Evolutionary conservation across 2,888 invertebrate species (phyloP).

Genomic region (Agrilus mali): DNA sequence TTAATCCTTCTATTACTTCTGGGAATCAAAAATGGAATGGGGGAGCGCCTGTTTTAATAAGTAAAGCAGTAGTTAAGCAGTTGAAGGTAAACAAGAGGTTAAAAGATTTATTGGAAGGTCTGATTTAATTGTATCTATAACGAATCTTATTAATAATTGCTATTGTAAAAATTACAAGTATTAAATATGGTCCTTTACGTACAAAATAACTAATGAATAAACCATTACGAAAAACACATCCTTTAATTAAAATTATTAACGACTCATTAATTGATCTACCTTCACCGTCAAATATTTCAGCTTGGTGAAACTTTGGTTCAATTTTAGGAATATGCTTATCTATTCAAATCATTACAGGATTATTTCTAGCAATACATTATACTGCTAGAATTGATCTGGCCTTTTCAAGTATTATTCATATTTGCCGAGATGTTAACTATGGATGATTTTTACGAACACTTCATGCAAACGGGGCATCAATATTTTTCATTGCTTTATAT

Average conservation of each 20-base stretch:
- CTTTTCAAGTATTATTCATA: constrained; percentile 54
- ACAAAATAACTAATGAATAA: constrained; percentile 34
- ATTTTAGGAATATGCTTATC: constrained; percentile 48
- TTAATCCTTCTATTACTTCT: too few species aligned
- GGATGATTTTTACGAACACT: constrained; percentile 53
- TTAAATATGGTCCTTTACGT: constrained; percentile 42
- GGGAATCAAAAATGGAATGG: too few species aligned
- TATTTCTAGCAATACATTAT: constrained; percentile 61
- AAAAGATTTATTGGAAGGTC: too few species aligned
- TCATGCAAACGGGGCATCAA: constrained; percentile 60
- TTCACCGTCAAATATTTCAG: constrained; percentile 46
- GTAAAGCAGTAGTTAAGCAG: too few species aligned
- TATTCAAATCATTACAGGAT: constrained; percentile 53
- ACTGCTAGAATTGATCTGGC: constrained; percentile 48
- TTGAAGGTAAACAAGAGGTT: too few species aligned
- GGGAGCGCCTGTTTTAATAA: too few species aligned
- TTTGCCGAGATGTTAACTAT: constrained; percentile 56
- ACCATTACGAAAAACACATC: constrained; percentile 36
- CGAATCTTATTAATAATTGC: too few species aligned
- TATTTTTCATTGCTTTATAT: constrained; percentile 60
- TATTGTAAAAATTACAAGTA: constrained; percentile 45
- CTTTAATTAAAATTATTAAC: constrained; percentile 45
- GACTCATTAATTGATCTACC: constrained; percentile 47
- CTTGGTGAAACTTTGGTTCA: constrained; percentile 59
- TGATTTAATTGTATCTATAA: too few species aligned